Evolutionary conservation across 35 echinoderm and acorn worm genomes (phyloP).

Genomic region (Ophiothrix spiculata): DNA sequence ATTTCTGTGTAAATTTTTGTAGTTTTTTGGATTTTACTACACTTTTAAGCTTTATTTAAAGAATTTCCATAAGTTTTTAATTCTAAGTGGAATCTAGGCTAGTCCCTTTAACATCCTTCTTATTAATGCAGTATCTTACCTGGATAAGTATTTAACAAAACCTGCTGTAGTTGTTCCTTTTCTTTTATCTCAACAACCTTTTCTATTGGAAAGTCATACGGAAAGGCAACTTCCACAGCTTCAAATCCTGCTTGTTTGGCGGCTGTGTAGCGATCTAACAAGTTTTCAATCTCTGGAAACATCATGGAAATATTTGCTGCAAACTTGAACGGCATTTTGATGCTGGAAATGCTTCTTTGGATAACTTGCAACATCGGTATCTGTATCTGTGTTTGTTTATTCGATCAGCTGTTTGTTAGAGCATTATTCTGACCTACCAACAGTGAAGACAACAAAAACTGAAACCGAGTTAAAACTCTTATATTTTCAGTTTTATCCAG

Average conservation of each 20-base stretch:
- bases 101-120: too few species aligned
- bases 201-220: conserved; percentile 48
- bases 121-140: conserved; percentile 26
- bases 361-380: too few species aligned
- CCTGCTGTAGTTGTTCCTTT: conserved; percentile 44
- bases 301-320: conserved; percentile 80
- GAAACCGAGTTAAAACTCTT: background rate
- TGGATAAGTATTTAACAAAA: conserved; percentile 52
- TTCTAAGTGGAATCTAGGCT: too few species aligned
- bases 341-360: too few species aligned
- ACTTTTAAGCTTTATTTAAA: too few species aligned
- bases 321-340: conserved; percentile 88
- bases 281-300: conserved; percentile 65
- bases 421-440: background rate
- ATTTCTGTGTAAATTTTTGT: too few species aligned
- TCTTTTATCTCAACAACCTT: conserved; percentile 34
- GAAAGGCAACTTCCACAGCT: conserved; percentile 72
- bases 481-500: background rate
- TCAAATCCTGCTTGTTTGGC: conserved; percentile 77
- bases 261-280: conserved; percentile 51
- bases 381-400: too few species aligned
- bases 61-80: too few species aligned
- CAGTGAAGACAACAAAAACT: background rate
- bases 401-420: too few species aligned
- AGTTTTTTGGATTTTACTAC: too few species aligned